phyloP scores from a whole-genome alignment of 35 echinoderm and acorn worm species.

The Stichopus chloronotus region DNA sequence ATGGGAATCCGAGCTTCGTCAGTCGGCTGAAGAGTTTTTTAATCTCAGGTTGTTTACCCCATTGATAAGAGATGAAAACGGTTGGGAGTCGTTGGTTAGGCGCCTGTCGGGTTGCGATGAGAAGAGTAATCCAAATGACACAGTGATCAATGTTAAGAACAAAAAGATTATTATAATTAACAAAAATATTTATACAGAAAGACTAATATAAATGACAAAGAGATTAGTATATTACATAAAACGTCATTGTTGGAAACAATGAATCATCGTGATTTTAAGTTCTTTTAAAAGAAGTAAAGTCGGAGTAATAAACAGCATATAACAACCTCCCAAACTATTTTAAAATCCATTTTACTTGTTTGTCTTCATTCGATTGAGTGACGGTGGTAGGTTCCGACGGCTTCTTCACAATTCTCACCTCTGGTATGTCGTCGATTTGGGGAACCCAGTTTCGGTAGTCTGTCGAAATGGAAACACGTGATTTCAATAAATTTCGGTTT shows the following conservation, averaged over 20 bases:
- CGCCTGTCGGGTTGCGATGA: constrained; percentile 20
- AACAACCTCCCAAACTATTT: no score
- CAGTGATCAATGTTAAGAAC: no score
- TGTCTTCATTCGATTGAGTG: not conserved
- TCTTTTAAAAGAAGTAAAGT: no score
- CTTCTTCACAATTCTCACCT: constrained; percentile 68
- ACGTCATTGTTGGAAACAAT: no score
- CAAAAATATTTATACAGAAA: no score
- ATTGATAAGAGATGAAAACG: constrained; percentile 97
- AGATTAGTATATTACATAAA: no score
- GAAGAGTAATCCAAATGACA: no score
- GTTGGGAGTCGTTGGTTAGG: constrained; percentile 36
- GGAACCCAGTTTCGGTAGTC: constrained; percentile 91
- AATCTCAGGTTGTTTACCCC: constrained; percentile 88
- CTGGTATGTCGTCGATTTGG: constrained; percentile 69
- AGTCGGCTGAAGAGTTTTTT: constrained; percentile 85
- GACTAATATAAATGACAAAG: no score
- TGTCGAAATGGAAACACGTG: constrained; percentile 38
- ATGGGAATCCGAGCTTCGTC: constrained; percentile 77
- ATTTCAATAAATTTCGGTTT: no score
- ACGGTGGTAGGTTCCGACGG: not conserved
- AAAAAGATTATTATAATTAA: no score
- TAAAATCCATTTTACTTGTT: not conserved
- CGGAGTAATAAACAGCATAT: no score
- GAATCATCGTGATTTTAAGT: no score